These are phyloP conservation scores for Thyatira batis DNA, from an alignment of 2,888 invertebrate species.

Conservation along the genomic window DNA sequence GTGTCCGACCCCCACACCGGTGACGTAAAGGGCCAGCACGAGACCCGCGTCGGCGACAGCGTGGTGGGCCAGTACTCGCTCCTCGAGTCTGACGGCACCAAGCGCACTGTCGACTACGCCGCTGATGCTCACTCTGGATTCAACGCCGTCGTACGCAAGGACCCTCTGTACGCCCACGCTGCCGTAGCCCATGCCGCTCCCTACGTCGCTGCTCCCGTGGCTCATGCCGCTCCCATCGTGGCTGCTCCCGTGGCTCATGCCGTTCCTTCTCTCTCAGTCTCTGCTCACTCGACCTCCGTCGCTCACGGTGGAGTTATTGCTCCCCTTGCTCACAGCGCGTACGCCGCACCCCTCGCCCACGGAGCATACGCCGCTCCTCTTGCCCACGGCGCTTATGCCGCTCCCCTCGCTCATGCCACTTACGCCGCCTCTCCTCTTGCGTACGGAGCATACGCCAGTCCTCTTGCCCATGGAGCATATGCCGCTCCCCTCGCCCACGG, in stretches of 20 bases:
- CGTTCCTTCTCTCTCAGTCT: slow-evolving; percentile 27
- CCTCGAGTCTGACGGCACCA: slow-evolving; percentile 83
- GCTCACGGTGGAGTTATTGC: slow-evolving; percentile 35
- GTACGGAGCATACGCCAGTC: no score
- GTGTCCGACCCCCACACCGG: slow-evolving; percentile 77
- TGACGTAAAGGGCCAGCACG: slow-evolving; percentile 82
- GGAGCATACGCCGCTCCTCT: slow-evolving; percentile 21
- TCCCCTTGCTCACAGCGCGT: slow-evolving; percentile 25
- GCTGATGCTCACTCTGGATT: slow-evolving; percentile 80
- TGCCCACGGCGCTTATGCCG: slow-evolving; percentile 26
- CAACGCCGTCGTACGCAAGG: slow-evolving; percentile 81
- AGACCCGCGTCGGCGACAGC: slow-evolving; percentile 84
- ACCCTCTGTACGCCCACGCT: slow-evolving; percentile 48
- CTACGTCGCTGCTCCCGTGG: no score
- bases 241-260: no score
- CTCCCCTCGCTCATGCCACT: slow-evolving; percentile 42
- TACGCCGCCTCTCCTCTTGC: no score
- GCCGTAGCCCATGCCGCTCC: slow-evolving; percentile 46
- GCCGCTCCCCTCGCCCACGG: no score
- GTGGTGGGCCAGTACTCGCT: slow-evolving; percentile 81
- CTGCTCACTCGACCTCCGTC: slow-evolving; percentile 33
- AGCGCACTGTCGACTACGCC: slow-evolving; percentile 84
- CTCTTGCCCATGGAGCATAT: no score
- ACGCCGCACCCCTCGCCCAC: slow-evolving; percentile 33
- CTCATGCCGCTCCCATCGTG: slow-evolving; percentile 48